phyloP scores from a whole-genome alignment of 2,797 vertebrate genomes.

The Todus mexicanus region DNA sequence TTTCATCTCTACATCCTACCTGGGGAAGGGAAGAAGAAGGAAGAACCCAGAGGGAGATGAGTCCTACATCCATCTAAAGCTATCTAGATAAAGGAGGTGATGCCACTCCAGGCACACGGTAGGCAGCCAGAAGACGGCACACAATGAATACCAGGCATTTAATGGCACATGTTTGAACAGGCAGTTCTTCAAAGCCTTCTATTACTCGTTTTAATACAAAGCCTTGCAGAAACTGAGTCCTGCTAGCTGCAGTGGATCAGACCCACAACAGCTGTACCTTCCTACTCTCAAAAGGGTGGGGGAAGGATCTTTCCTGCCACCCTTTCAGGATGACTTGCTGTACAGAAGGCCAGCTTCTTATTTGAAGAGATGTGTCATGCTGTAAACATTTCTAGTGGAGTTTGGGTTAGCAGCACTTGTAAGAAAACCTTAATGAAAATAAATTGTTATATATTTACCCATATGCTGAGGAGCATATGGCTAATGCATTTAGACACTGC shows the following conservation, averaged over 20 bases:
- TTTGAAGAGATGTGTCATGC: not conserved
- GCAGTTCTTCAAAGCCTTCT: not conserved
- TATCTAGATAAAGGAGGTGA: not conserved
- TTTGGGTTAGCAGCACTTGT: conserved; percentile 38
- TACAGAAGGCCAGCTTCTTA: conserved; percentile 5
- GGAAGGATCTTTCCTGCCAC: not conserved
- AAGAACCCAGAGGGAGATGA: not conserved
- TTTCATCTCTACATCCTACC: not conserved
- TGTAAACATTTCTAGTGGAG: conserved; percentile 34
- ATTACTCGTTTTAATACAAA: not conserved
- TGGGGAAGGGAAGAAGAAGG: not conserved
- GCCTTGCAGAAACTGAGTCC: not conserved
- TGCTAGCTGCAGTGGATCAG: not conserved
- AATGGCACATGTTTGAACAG: not conserved
- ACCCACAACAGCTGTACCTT: not conserved
- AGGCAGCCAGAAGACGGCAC: not conserved
- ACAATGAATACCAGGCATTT: not conserved
- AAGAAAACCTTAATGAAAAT: conserved; percentile 69
- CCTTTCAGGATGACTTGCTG: not conserved
- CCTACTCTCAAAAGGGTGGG: not conserved
- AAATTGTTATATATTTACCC: conserved; percentile 71
- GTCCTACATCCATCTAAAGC: not conserved
- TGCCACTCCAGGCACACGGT: fast-evolving
- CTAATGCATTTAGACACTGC: conserved; percentile 67
- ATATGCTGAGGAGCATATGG: conserved; percentile 70